phyloP scores from a whole-genome alignment of 2,797 vertebrate species.

The Manis crassicaudata region DNA sequence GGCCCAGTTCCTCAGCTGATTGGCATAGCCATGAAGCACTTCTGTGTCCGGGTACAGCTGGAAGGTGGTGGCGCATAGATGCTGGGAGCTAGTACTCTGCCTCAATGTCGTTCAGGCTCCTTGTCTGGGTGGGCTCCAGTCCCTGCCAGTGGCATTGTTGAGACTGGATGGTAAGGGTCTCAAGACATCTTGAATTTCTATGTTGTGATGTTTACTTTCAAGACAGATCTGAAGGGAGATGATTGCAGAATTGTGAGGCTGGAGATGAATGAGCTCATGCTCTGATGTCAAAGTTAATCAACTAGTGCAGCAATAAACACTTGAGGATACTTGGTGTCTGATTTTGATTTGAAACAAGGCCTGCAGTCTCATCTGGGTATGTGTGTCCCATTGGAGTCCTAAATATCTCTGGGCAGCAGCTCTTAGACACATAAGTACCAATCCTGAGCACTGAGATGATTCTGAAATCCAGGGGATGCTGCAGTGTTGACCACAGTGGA shows the following conservation, averaged over 20 bases:
- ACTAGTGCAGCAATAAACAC: slow-evolving; percentile 87
- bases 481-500: slow-evolving; percentile 89
- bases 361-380: slow-evolving; percentile 91
- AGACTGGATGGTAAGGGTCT: not conserved
- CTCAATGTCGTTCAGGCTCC: not conserved
- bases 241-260: slow-evolving; percentile 91
- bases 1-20: not conserved
- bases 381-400: slow-evolving; percentile 48
- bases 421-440: slow-evolving; percentile 75
- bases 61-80: accelerated
- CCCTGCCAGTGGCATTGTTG: not conserved
- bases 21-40: not conserved
- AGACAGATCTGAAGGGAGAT: slow-evolving; percentile 91
- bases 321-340: slow-evolving; percentile 90
- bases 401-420: slow-evolving; percentile 87
- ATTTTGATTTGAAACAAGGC: slow-evolving; percentile 94
- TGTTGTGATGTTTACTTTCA: slow-evolving; percentile 85
- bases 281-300: slow-evolving; percentile 90
- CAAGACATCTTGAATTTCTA: not conserved
- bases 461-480: slow-evolving; percentile 87
- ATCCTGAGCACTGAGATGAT: too few relatives aligned
- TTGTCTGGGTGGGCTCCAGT: not conserved
- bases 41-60: accelerated
- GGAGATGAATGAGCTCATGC: slow-evolving; percentile 90
- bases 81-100: not conserved